Conservation (phyloP, 1,140 invertebrate species). For the Zaprionus davidi region DNA sequence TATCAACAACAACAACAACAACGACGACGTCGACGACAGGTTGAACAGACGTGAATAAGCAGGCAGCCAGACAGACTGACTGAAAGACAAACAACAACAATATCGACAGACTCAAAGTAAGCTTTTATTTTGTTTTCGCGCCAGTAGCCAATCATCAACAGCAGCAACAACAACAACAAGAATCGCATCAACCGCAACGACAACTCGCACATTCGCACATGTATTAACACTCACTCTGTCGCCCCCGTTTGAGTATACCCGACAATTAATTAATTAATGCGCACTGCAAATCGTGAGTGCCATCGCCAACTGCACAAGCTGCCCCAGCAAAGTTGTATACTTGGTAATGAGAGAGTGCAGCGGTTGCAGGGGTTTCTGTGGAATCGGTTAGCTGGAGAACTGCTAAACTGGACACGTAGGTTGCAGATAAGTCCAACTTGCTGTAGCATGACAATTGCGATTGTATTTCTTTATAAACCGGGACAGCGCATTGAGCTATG, state of each 20-base stretch:
- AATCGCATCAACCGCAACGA: constrained; percentile 31
- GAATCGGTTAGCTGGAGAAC: background rate
- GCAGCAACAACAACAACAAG: background rate
- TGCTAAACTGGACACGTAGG: constrained; percentile 20
- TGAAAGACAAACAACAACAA: constrained; percentile 36
- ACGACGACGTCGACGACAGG: constrained; percentile 52
- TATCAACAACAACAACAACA: constrained; percentile 18
- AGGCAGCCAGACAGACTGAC: constrained; percentile 7
- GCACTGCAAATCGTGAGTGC: constrained; percentile 44
- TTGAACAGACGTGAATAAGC: constrained; percentile 6
- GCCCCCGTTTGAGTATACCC: constrained; percentile 24
- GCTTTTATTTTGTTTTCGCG: constrained; percentile 45
- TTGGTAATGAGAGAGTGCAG: background rate
- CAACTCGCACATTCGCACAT: constrained; percentile 15
- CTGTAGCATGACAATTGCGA: constrained; percentile 14
- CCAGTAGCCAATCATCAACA: constrained; percentile 26
- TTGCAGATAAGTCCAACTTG: constrained; percentile 1
- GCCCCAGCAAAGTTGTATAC: background rate
- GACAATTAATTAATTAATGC: constrained; percentile 70
- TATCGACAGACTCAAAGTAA: constrained; percentile 23
- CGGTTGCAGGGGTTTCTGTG: background rate
- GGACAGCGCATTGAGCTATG: background rate
- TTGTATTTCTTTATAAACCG: constrained; percentile 5
- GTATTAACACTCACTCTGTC: constrained; percentile 3
- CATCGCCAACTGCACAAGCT: constrained; percentile 26